phyloP scores from a whole-genome alignment of 2,888 invertebrate genomes.

The Lycophotia porphyrea region DNA sequence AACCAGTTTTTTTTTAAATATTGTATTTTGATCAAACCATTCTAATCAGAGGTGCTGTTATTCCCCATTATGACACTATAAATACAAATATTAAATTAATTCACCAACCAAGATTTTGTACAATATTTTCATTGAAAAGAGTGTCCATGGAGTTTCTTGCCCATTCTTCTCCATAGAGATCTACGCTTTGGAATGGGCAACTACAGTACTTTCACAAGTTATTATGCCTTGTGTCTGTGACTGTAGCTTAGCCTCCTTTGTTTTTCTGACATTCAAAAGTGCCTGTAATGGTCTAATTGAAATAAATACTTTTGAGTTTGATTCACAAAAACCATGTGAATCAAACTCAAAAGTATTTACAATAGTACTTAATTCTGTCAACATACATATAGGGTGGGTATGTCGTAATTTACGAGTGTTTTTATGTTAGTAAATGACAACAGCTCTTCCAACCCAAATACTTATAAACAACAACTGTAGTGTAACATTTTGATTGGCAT shows the following conservation, averaged over 20 bases:
- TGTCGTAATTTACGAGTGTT: constrained; percentile 9
- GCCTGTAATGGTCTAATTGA: no score
- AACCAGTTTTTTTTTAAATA: neutral
- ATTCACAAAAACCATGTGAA: no score
- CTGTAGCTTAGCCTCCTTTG: no score
- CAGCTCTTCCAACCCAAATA: constrained; percentile 49
- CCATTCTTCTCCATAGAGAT: no score
- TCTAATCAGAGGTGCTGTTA: neutral
- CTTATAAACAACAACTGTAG: constrained; percentile 72
- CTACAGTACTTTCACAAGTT: no score
- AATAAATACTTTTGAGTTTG: no score
- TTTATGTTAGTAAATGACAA: constrained; percentile 29
- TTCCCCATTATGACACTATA: neutral
- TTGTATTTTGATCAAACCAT: neutral
- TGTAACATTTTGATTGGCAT: constrained; percentile 75
- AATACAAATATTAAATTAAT: neutral
- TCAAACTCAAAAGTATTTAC: no score
- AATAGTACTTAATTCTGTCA: neutral
- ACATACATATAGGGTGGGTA: neutral
- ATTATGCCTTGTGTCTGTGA: no score
- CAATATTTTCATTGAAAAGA: no score
- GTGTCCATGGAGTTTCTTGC: no score
- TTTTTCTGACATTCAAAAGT: no score
- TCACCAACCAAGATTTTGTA: neutral
- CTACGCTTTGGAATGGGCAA: no score